phyloP scores from a whole-genome alignment of 2,797 vertebrate species.

The Sparidentex hasta region DNA sequence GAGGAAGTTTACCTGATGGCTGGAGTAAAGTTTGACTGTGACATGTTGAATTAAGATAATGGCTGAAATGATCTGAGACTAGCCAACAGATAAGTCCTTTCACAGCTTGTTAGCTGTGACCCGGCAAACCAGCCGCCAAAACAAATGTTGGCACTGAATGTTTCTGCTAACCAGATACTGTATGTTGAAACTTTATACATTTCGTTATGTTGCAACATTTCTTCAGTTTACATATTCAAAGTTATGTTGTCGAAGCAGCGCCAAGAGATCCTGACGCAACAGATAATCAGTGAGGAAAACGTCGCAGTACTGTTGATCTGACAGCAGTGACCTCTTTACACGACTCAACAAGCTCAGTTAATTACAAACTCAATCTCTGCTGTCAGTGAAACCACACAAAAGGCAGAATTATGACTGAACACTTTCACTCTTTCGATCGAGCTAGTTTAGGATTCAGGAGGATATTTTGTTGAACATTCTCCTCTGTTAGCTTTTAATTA shows the following conservation, averaged over 20 bases:
- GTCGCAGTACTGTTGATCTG: background rate
- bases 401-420: background rate
- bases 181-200: no score
- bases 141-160: no score
- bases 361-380: background rate
- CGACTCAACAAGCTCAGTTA: background rate
- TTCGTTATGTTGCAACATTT: no score
- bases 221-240: no score
- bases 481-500: constrained; percentile 40
- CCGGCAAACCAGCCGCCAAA: no score
- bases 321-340: background rate
- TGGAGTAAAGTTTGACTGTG: no score
- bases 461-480: constrained; percentile 24
- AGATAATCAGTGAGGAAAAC: background rate
- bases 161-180: no score
- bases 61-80: no score
- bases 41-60: no score
- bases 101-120: no score
- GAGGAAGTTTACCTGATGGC: no score
- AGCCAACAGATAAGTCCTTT: no score
- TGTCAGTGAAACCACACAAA: background rate
- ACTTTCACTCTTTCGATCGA: background rate
- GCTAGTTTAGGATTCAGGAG: constrained; percentile 14
- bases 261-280: background rate
- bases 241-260: background rate